Evolutionary conservation across 2,888 invertebrate genomes (phyloP), one percentile per base, ranked within the genome.

Genomic region (Drosophila affinis): DNA sequence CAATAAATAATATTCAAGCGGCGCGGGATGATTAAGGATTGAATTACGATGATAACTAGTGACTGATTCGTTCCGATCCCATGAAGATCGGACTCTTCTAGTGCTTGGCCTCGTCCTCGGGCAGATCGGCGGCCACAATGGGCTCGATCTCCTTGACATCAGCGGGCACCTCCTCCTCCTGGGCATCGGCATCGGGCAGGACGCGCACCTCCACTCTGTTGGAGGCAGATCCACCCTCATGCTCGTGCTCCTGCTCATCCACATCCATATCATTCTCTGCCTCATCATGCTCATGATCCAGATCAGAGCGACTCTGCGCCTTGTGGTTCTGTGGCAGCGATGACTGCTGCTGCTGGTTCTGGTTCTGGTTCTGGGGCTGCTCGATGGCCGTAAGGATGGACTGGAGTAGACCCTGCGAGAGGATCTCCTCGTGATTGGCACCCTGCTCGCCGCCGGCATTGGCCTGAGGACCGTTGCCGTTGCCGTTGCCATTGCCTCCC

Each of bases 331-430:
- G 72, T 17, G 78, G 73, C 60, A 79, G 9, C 27, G 45, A 54
- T 89, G 76, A 64, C 32, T 75, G 71, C 14, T 62, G 52, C 52
- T 92, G 86, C 45, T 62, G 62, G 90, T 78, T 72, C 58, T 82
- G 62, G 90, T 78, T 72, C 58, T 82, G 77, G 9, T 62, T 55
- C 55, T 92, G 84, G 0, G 96, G 96, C 75, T 96, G 95, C 87
- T 97, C 97, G 54, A 97, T 96, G 0, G 97, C 97, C 71, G 96
- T 95, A 3, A 97, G 91, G 62, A 97, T 96, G 58, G 96, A 96
- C 89, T 97, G 96, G 1, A 97, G 91, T 0, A 97, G 92, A 1
- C 96, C 96, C 88, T 96, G 95, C 0, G 96, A 96, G 0, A 97
- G 91, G 0, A 97, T 93, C 90, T 96, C 96, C 14, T 95, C 95